Percentiles rank a stretch among this genome's conserved stretches.
These are phyloP conservation scores for Spea bombifrons DNA, from an alignment of 2,113 vertebrate genomes.

Conservation along the genomic window DNA sequence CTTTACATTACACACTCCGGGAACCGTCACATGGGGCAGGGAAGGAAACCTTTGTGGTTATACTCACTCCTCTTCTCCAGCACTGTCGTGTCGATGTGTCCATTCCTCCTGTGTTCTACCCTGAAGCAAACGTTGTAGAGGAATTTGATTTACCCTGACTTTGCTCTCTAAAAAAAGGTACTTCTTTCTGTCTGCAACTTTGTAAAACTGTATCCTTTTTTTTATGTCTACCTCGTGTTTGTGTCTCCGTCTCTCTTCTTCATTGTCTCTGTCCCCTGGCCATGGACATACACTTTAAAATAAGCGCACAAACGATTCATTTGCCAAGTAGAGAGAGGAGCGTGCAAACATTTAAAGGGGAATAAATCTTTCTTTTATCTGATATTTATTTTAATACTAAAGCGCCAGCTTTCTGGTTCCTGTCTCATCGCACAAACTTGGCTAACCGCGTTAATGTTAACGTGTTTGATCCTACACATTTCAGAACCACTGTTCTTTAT, in stretches of 20 bases:
- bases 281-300: neutral
- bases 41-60: neutral
- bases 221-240: neutral
- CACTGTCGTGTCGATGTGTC: neutral
- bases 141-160: neutral
- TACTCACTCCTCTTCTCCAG: neutral
- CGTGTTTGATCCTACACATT: conserved; percentile 11
- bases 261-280: neutral
- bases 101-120: neutral
- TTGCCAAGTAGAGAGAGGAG: neutral
- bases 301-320: neutral
- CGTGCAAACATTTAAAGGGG: neutral
- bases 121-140: no score
- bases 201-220: neutral
- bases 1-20: neutral
- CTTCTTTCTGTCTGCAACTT: neutral
- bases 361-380: neutral
- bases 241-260: neutral
- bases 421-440: conserved; percentile 8
- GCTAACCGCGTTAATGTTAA: neutral
- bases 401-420: neutral
- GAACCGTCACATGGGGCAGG: neutral
- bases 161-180: neutral
- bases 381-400: neutral
- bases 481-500: conserved; percentile 23